Evolutionary conservation across 2,888 invertebrate species (phyloP), one percentile per base, ranked within the genome.

Genomic region (Acanthopleura granulata): DNA sequence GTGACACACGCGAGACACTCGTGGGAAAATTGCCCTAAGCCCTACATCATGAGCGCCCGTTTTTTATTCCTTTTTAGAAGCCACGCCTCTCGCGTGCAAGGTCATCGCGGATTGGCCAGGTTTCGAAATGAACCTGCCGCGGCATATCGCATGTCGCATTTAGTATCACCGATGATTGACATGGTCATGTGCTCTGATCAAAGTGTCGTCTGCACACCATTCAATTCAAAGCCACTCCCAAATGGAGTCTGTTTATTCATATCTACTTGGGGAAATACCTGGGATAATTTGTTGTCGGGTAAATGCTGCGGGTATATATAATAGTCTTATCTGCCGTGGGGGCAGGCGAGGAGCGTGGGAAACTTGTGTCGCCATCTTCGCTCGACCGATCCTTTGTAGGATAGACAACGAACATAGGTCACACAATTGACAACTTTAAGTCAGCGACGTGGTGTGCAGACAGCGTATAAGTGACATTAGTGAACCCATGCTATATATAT

Each of bases 321-420:
- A 66, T 27, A 25, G 27, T 22, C 16, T 66, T 66, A 27, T 66
- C 29, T 27, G 14, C 6, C 16, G 66, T n/a, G 16, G 25, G 66
- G 66, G 66, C 66, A 66, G 66, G 29, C 66, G 18, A 15, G 29
- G 66, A 66, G 22, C 66, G 66, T 66, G 66, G 66, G 66, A 66
- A 66, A 66, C 22, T 22, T n/a, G 57, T 57, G 6, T 22, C 22
- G 57, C 12, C 6, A 22, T 57, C 57, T 57, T 57, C 57, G 57
- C 6, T 57, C 40, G 40, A 9, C 40, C 40, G 40, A 40, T 40
- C 40, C 3, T 9, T 6, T 40, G 40, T 6, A 40, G 40, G 40
- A 40, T 40, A 40, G 40, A 40, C 40, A 40, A 40, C 40, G 40
- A 40, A 9, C 40, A 40, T 40, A 40, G 40, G 40, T 40, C 40